These are phyloP conservation scores for Chymomyza caudatula DNA, from an alignment of 2,888 invertebrate genomes.

Conservation along the genomic window DNA sequence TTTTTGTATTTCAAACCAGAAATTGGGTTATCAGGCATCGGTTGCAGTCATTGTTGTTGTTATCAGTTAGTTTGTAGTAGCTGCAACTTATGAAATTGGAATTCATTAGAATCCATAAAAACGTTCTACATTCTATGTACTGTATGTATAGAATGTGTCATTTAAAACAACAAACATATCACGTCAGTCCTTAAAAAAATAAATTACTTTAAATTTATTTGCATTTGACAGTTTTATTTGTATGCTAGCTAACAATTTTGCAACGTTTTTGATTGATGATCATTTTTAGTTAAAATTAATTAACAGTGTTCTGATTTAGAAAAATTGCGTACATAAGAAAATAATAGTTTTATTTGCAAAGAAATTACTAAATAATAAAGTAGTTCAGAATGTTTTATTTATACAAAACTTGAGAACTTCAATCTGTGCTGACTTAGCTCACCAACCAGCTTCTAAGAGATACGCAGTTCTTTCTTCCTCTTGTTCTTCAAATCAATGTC, in stretches of 20 bases:
- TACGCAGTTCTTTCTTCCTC: too few species aligned
- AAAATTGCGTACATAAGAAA: background rate
- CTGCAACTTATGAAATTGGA: slow-evolving; percentile 52
- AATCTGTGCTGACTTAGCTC: too few species aligned
- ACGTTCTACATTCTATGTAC: slow-evolving; percentile 3
- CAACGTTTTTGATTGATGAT: slow-evolving; percentile 36
- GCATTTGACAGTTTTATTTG: slow-evolving; percentile 23
- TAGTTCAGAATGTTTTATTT: too few species aligned
- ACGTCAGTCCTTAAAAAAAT: slow-evolving; percentile 61
- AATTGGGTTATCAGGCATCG: slow-evolving; percentile 68
- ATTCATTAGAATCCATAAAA: slow-evolving; percentile 56
- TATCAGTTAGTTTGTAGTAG: slow-evolving; percentile 48
- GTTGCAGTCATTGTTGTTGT: slow-evolving; percentile 38
- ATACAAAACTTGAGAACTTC: too few species aligned
- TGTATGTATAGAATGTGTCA: slow-evolving; percentile 12
- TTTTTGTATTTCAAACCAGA: slow-evolving; percentile 16
- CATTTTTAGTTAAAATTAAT: slow-evolving; percentile 27
- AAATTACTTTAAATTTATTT: slow-evolving; percentile 28
- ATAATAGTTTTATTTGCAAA: too few species aligned
- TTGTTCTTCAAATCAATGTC: too few species aligned
- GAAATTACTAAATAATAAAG: too few species aligned
- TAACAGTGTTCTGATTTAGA: slow-evolving; percentile 23
- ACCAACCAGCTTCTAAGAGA: too few species aligned
- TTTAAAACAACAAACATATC: slow-evolving; percentile 30
- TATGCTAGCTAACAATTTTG: slow-evolving; percentile 12